These are phyloP conservation scores for Camponotus vicinus DNA, from an alignment of 1,140 invertebrate species.

Conservation along the genomic window DNA sequence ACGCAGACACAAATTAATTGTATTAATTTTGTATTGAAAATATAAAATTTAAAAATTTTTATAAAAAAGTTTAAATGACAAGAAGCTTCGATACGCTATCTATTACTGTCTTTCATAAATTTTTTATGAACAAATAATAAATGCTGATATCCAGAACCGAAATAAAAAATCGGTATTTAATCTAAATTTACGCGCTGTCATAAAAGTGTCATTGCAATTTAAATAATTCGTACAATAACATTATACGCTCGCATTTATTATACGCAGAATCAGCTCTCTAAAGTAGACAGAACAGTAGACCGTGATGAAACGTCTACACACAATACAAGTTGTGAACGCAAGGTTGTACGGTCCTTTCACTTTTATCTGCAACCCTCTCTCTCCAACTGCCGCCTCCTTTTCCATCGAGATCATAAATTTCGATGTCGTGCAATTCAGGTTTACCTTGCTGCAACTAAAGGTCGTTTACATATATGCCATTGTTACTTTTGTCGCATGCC, in stretches of 20 bases:
- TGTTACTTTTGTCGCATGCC: conserved; percentile 52
- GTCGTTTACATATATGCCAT: conserved; percentile 77
- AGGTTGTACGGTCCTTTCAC: conserved; percentile 84
- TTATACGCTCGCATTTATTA: conserved; percentile 52
- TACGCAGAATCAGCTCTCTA: conserved; percentile 42
- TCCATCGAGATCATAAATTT: conserved; percentile 81
- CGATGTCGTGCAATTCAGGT: conserved; percentile 72
- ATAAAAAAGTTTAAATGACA: conserved; percentile 21
- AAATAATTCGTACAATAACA: conserved; percentile 49
- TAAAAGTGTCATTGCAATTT: not conserved
- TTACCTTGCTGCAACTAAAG: conserved; percentile 81
- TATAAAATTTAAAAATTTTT: conserved; percentile 30
- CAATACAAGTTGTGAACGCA: conserved; percentile 75
- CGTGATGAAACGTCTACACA: conserved; percentile 69
- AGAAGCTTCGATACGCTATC: not conserved
- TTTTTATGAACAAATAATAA: not conserved
- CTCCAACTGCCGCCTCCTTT: conserved; percentile 51
- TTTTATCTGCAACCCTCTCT: conserved; percentile 78
- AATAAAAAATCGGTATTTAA: not conserved
- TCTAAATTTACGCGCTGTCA: not conserved
- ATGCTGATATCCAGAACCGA: not conserved
- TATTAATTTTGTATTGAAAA: not conserved
- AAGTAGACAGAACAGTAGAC: conserved; percentile 25
- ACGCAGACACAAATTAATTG: conserved; percentile 17
- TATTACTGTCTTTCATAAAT: not conserved